Conservation (phyloP, 2,888 invertebrate species). For the Pomacea canaliculata region DNA sequence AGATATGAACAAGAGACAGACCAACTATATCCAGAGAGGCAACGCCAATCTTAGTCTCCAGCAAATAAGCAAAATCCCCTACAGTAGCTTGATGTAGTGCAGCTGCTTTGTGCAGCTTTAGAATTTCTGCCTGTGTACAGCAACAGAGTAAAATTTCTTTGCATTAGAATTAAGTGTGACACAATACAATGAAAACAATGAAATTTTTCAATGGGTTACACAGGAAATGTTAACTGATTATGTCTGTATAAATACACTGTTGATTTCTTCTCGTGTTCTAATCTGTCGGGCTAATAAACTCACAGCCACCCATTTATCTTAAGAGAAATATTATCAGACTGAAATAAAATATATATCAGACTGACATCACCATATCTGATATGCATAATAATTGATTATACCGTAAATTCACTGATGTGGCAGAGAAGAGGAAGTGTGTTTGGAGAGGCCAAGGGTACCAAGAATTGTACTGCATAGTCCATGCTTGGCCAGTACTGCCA, state of each 20-base stretch:
- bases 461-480: slow-evolving; percentile 6
- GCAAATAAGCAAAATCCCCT: neutral
- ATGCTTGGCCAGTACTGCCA: slow-evolving; percentile 42
- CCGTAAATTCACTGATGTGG: neutral
- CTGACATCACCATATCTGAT: no score
- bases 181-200: neutral
- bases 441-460: slow-evolving; percentile 9
- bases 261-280: no score
- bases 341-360: no score
- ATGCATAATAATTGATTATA: neutral
- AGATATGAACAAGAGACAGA: slow-evolving; percentile 21
- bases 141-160: neutral
- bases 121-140: slow-evolving; percentile 9
- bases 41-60: slow-evolving; percentile 11
- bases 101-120: slow-evolving; percentile 23
- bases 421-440: slow-evolving; percentile 10
- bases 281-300: no score
- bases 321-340: no score
- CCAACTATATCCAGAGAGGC: slow-evolving; percentile 16
- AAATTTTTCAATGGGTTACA: neutral
- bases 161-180: neutral
- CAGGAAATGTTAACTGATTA: no score
- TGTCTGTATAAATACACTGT: no score
- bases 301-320: no score
- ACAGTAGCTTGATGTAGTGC: slow-evolving; percentile 8